These are phyloP conservation scores for Drosophila putrida DNA, from an alignment of 2,888 invertebrate genomes.

Conservation along the genomic window DNA sequence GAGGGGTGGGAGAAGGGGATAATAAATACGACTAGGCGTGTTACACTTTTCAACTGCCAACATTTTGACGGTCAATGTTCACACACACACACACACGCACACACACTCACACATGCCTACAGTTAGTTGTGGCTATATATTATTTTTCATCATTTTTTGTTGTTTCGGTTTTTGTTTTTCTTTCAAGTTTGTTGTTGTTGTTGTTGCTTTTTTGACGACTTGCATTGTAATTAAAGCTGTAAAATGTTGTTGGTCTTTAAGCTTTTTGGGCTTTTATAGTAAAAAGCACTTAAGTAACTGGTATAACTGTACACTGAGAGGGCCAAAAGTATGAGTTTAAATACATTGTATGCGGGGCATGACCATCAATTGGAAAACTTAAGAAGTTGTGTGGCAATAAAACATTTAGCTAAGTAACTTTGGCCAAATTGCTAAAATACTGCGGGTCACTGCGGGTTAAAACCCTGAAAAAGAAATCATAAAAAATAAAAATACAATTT, in stretches of 20 bases:
- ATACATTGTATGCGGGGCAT: conserved; percentile 10
- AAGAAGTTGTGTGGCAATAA: conserved; percentile 24
- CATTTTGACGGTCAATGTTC: conserved; percentile 57
- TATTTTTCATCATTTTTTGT: conserved; percentile 18
- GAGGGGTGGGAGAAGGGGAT: neutral
- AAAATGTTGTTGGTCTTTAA: conserved; percentile 60
- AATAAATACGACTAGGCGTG: conserved; percentile 43
- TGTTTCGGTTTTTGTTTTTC: conserved; percentile 21
- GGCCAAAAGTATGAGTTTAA: conserved; percentile 32
- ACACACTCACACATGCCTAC: neutral
- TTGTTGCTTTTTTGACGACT: conserved; percentile 32
- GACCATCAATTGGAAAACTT: conserved; percentile 15
- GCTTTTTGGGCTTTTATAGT: conserved; percentile 46
- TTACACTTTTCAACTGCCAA: conserved; percentile 55
- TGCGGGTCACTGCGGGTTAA: conserved; percentile 38
- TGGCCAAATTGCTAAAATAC: conserved; percentile 16
- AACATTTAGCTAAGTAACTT: conserved; percentile 5
- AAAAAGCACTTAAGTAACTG: conserved; percentile 57
- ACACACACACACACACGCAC: conserved; percentile 25
- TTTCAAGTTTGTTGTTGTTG: conserved; percentile 13
- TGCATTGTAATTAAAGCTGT: conserved; percentile 68
- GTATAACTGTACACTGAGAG: conserved; percentile 48
- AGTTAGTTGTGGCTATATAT: conserved; percentile 40
- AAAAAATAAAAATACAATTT: no score
- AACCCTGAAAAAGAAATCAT: no score